These are phyloP conservation scores for Andrena praecox DNA, from an alignment of 2,888 invertebrate genomes.

Conservation along the genomic window DNA sequence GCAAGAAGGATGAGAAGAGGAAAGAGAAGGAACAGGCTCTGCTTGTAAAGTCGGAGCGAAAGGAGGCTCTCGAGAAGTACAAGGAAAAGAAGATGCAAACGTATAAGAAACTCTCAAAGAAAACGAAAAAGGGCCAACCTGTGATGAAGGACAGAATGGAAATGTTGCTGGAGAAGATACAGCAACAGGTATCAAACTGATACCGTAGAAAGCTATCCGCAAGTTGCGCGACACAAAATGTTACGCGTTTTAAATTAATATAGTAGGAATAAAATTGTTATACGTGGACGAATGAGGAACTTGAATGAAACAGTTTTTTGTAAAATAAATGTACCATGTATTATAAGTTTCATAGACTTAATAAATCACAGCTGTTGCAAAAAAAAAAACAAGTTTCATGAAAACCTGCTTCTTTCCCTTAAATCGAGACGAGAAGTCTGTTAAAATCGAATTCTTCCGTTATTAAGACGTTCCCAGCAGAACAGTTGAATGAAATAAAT, in stretches of 20 bases:
- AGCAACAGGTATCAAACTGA: constrained; percentile 82
- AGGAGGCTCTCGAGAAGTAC: constrained; percentile 88
- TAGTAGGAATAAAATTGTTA: not conserved
- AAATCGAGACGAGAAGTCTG: too few relatives aligned
- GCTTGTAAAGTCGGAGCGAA: constrained; percentile 87
- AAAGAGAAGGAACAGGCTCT: constrained; percentile 85
- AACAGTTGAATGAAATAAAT: too few relatives aligned
- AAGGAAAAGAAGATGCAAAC: constrained; percentile 90
- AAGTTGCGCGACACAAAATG: not conserved
- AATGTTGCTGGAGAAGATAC: constrained; percentile 91
- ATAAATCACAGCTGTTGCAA: too few relatives aligned
- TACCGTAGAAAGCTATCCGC: not conserved
- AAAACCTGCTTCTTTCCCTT: too few relatives aligned
- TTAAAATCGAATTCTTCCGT: too few relatives aligned
- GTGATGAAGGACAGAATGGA: constrained; percentile 93
- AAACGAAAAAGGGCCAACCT: constrained; percentile 93
- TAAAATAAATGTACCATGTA: too few relatives aligned
- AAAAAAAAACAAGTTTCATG: too few relatives aligned
- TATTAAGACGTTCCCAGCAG: too few relatives aligned
- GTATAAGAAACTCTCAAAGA: constrained; percentile 90
- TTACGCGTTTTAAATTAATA: not conserved
- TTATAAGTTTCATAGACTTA: too few relatives aligned
- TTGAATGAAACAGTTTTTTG: constrained; percentile 14
- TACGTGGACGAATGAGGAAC: not conserved
- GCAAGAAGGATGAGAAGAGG: constrained; percentile 87